Percentiles rank a stretch among this genome's conserved stretches.
phyloP scores from a whole-genome alignment of 2,113 vertebrate genomes.

The Eulemur rufifrons region DNA sequence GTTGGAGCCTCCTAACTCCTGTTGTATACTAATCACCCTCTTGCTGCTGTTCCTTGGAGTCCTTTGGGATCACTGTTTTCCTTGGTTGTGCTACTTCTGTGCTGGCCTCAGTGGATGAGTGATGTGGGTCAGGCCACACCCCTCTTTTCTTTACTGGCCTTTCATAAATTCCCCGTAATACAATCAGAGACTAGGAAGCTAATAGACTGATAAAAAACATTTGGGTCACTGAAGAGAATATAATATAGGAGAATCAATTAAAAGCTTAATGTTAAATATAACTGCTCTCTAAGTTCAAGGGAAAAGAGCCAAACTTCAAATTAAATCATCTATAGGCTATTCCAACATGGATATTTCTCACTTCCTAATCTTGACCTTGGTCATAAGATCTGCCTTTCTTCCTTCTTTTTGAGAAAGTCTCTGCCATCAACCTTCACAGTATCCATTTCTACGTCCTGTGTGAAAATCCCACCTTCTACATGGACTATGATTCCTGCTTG shows the following conservation, averaged over 20 bases:
- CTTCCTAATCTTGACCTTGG: neutral
- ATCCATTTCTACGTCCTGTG: neutral
- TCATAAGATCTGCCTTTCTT: neutral
- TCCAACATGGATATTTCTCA: neutral
- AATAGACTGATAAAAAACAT: neutral
- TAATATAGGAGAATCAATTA: neutral
- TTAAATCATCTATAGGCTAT: neutral
- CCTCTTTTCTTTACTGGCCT: neutral
- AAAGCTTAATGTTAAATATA: neutral
- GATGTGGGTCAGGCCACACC: neutral
- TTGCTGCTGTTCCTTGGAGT: neutral
- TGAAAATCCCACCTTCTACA: neutral
- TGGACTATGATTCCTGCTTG: neutral
- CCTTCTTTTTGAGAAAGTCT: neutral
- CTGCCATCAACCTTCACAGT: neutral
- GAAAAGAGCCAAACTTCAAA: neutral
- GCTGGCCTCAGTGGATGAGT: neutral
- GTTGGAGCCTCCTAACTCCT: neutral
- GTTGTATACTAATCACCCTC: too few relatives aligned
- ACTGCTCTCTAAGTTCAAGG: neutral
- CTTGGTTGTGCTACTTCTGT: neutral
- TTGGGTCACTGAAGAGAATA: neutral
- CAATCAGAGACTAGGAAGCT: neutral
- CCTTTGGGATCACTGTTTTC: neutral
- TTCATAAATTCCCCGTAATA: neutral